Conservation (phyloP, 2,797 vertebrate species). For the Nyctalus aviator region DNA sequence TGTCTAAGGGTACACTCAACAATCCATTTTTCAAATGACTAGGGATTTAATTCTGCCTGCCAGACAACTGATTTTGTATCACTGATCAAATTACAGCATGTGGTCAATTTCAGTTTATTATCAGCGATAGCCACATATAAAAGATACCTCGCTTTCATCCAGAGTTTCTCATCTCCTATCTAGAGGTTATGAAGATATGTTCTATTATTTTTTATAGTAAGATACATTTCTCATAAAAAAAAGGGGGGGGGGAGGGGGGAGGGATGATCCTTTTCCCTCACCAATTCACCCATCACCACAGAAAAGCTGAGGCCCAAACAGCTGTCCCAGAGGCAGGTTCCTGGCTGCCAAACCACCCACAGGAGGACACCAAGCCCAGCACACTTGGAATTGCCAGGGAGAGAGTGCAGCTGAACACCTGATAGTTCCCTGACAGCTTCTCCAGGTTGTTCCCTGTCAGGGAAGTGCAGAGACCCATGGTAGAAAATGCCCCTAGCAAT, state of each 20-base stretch:
- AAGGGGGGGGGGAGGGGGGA: too few relatives aligned
- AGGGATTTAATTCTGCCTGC: slow-evolving; percentile 8
- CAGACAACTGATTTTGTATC: slow-evolving; percentile 14
- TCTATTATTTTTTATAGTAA: slow-evolving; percentile 30
- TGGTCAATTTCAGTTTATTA: slow-evolving; percentile 49
- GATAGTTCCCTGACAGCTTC: neutral
- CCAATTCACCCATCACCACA: neutral
- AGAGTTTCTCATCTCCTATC: neutral
- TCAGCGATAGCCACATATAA: neutral
- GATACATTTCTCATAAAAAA: neutral
- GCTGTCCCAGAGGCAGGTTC: neutral
- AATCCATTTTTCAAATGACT: slow-evolving; percentile 54
- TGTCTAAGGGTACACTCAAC: neutral
- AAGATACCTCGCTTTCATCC: neutral
- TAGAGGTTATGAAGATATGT: neutral
- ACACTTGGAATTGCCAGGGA: neutral
- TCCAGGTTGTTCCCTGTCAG: neutral
- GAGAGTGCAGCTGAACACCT: neutral
- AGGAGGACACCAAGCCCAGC: neutral
- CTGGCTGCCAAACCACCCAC: neutral
- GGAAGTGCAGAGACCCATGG: neutral
- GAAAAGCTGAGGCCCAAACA: neutral
- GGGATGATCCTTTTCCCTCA: neutral
- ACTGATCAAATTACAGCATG: neutral
- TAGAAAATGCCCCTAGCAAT: neutral